Base-by-base conservation (phyloP, 2,113 vertebrate species). In the Gambusia holbrooki region DNA sequence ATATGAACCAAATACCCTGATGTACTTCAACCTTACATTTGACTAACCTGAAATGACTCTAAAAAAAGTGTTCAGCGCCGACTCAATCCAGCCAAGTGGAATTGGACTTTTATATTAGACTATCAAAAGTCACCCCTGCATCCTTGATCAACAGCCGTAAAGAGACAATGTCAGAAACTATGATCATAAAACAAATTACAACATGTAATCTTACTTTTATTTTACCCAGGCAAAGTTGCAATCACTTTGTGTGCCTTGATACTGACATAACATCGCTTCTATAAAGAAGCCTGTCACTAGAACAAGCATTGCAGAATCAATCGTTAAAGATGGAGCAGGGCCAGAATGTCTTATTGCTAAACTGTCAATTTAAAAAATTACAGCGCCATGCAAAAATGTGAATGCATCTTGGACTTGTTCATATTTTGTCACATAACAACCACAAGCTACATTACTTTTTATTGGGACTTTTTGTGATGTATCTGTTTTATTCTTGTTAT, bases 111-210 rank as follows among this genome's bases (percentile, higher is more conserved):
- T 66, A 48, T 48, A 62, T 82, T 35, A 81, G 77, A 37, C 66
- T 75, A 71, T 85, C 69, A 80, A 22, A 71, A 80, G 69, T 84
- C 84, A 80, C 80, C 77, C 79, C 72, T 78, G 75, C 75, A 83
- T 80, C 82, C 87, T 85, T 85, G 80, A 82, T 83, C 77, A 79
- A 2, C 66, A 70, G 77, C 75, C 60, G 77, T 64, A 48, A 62
- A 78, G 42, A 9, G 22, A n/a, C 28, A 28, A 87, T 70, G 77
- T 77, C 61, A 66, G 73, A 84, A 71, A 77, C 71, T 71, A 77
- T 80, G 76, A 69, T 68, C 83, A 79, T 86, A 82, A 84, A 88
- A 85, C 83, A 42, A 74, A 58, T 87, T 84, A 85, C 71, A 87
- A 77, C 69, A 40, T 84, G 67, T 86, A 84, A 89, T 85, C 78